Evolutionary conservation across 2,888 invertebrate genomes (phyloP).

Genomic region (Dermolepida albohirtum): DNA sequence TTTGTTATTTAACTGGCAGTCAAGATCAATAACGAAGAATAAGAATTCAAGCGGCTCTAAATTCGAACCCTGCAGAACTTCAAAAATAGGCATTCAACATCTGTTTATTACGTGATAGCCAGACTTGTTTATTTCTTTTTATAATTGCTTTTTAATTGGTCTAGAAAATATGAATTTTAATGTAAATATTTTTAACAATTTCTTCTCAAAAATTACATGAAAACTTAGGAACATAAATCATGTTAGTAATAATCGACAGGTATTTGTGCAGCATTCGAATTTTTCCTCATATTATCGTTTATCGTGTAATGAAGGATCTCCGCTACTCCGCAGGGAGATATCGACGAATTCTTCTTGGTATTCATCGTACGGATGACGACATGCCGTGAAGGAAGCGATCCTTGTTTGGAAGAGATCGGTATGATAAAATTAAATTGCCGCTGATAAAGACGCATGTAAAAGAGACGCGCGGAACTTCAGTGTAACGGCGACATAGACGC

Average conservation of each 20-base stretch:
- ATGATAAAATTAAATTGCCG: conserved; percentile 44
- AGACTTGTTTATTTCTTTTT: no score
- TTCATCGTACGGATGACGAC: conserved; percentile 35
- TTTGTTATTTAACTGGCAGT: no score
- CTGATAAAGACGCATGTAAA: conserved; percentile 25
- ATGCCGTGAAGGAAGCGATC: conserved; percentile 23
- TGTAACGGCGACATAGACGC: conserved; percentile 24
- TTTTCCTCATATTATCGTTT: conserved; percentile 9
- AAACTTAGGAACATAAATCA: conserved; percentile 1
- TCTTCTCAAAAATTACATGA: background rate
- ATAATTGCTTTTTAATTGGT: no score
- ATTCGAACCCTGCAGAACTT: no score
- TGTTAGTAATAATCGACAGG: background rate
- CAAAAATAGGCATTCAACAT: no score
- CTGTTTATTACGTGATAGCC: no score
- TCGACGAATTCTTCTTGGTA: conserved; percentile 26
- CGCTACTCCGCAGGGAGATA: conserved; percentile 14
- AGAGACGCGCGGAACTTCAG: conserved; percentile 14
- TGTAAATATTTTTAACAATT: no score
- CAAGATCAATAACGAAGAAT: no score
- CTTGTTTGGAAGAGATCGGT: conserved; percentile 43
- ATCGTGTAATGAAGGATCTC: conserved; percentile 24
- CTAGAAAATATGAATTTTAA: no score
- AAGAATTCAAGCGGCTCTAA: no score
- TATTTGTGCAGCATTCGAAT: conserved; percentile 9